Conservation (phyloP, 2,888 invertebrate genomes). For the Dicyrtoma fusca region DNA sequence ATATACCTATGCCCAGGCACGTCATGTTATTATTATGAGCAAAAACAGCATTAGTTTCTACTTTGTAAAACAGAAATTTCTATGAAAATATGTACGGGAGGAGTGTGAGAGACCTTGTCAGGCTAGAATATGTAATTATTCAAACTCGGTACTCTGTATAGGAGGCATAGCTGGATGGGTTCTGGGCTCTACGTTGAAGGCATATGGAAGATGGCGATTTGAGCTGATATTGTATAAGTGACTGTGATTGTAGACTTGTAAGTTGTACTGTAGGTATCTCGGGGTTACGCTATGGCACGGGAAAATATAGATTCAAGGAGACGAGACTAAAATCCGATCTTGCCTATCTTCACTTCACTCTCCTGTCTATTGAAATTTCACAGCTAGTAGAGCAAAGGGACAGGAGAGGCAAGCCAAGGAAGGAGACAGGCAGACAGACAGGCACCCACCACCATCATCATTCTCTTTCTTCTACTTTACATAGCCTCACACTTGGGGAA, state of each 20-base stretch:
- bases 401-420: background rate
- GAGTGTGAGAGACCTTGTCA: background rate
- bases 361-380: conserved; percentile 19
- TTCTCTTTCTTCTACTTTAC: conserved; percentile 15
- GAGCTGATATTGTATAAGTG: no score
- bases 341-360: conserved; percentile 8
- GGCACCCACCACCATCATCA: conserved; percentile 6
- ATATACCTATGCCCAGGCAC: no score
- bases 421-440: background rate
- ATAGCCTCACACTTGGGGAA: conserved; percentile 14
- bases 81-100: conserved; percentile 7
- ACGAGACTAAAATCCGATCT: conserved; percentile 15
- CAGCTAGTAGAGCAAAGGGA: conserved; percentile 2
- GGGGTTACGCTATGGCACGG: no score
- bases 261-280: no score
- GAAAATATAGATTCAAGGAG: no score
- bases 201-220: no score
- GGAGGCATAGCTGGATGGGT: no score
- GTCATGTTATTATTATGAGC: no score
- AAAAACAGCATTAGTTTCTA: background rate
- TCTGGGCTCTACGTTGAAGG: no score
- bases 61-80: conserved; percentile 16
- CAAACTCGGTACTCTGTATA: no score
- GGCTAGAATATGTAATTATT: background rate
- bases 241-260: no score